Evolutionary conservation across 1,140 invertebrate species (phyloP).

Genomic region (Drosophila mojavensis): DNA sequence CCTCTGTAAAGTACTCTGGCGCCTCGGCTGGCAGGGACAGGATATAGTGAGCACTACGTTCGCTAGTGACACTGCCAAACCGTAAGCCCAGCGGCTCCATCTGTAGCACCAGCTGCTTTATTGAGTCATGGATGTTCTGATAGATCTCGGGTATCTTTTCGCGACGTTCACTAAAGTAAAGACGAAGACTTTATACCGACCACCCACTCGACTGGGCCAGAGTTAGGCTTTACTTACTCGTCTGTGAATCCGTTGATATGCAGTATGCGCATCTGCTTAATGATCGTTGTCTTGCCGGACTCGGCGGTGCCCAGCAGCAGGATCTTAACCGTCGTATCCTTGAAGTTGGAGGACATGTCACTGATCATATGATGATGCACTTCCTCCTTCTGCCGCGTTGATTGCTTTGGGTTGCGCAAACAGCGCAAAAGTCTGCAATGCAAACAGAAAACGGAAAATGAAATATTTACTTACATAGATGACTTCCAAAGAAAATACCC

Average conservation of each 20-base stretch:
- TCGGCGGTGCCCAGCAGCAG: conserved; percentile 88
- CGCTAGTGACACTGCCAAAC: conserved; percentile 84
- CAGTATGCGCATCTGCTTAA: conserved; percentile 93
- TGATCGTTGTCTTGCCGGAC: conserved; percentile 91
- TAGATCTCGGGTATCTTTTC: conserved; percentile 87
- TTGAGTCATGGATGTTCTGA: conserved; percentile 88
- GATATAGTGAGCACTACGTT: conserved; percentile 86
- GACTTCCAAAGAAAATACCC: conserved; percentile 68
- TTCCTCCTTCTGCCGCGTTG: conserved; percentile 49
- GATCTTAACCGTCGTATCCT: conserved; percentile 87
- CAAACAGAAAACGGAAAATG: conserved; percentile 31
- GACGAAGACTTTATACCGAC: conserved; percentile 6
- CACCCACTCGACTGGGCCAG: too few species aligned
- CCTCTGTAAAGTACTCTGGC: conserved; percentile 85
- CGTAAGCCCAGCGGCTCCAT: conserved; percentile 85
- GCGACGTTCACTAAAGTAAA: conserved; percentile 85
- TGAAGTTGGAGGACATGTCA: conserved; percentile 55
- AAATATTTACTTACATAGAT: conserved; percentile 64
- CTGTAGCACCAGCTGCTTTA: conserved; percentile 86
- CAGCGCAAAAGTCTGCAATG: conserved; percentile 75
- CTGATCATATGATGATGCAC: conserved; percentile 64
- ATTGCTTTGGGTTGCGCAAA: conserved; percentile 57
- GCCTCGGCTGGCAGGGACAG: conserved; percentile 85
- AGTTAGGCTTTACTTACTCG: conserved; percentile 84
- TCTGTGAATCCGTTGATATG: conserved; percentile 89